Percentiles rank a stretch among this genome's conserved stretches.
phyloP scores from a whole-genome alignment of 2,888 invertebrate species.

The Cheilosia urbana region DNA sequence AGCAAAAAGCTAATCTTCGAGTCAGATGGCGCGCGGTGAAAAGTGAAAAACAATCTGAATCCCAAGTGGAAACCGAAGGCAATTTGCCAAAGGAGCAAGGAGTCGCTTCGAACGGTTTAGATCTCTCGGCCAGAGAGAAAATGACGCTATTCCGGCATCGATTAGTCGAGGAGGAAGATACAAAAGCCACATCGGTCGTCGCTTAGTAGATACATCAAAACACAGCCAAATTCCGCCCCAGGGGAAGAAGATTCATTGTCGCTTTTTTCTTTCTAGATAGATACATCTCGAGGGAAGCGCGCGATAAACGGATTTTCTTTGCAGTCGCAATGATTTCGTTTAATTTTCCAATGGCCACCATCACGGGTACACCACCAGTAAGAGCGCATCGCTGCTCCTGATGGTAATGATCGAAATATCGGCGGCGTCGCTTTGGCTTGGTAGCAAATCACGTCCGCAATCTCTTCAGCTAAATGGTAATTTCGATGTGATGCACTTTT shows the following conservation, averaged over 20 bases:
- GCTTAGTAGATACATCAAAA: slow-evolving; percentile 61
- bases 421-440: slow-evolving; percentile 7
- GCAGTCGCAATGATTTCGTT: slow-evolving; percentile 57
- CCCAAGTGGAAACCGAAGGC: slow-evolving; percentile 48
- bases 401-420: slow-evolving; percentile 45
- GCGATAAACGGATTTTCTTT: slow-evolving; percentile 44
- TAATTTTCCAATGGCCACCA: slow-evolving; percentile 46
- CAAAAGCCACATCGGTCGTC: slow-evolving; percentile 24
- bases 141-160: slow-evolving; percentile 64
- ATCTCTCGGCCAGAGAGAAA: slow-evolving; percentile 48
- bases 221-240: slow-evolving; percentile 13
- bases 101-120: slow-evolving; percentile 18
- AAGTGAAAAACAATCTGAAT: slow-evolving; percentile 41
- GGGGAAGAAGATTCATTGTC: slow-evolving; percentile 22
- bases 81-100: slow-evolving; percentile 53
- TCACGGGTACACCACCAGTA: neutral
- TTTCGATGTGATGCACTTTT: slow-evolving; percentile 72
- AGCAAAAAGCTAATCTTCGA: slow-evolving; percentile 2
- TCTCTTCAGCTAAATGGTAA: slow-evolving; percentile 73
- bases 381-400: neutral
- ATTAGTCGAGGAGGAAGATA: slow-evolving; percentile 51
- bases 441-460: slow-evolving; percentile 76
- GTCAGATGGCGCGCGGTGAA: slow-evolving; percentile 20
- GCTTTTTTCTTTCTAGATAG: slow-evolving; percentile 15
- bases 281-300: slow-evolving; percentile 38